phyloP scores from a whole-genome alignment of 2,888 invertebrate genomes.

The Netelia melanura region DNA sequence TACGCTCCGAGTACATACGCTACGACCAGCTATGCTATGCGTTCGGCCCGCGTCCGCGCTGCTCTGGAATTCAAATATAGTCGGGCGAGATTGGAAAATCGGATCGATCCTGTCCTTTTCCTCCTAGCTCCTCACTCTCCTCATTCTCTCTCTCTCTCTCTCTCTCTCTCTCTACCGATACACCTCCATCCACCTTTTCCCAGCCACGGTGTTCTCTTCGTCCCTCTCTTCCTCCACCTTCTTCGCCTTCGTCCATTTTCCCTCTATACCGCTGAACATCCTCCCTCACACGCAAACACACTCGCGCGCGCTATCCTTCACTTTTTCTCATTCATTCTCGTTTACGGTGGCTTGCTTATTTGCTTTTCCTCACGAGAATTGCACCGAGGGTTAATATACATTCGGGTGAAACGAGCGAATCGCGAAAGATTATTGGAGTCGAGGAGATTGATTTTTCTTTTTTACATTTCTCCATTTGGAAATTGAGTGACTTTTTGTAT shows the following conservation, averaged over 20 bases:
- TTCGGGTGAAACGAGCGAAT: background rate
- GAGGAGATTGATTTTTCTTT: slow-evolving; percentile 7
- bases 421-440: slow-evolving; percentile 9
- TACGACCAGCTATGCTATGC: slow-evolving; percentile 70
- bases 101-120: slow-evolving; percentile 77
- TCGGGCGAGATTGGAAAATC: slow-evolving; percentile 82
- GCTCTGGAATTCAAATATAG: slow-evolving; percentile 81
- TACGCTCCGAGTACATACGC: slow-evolving; percentile 46
- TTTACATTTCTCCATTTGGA: too few species aligned
- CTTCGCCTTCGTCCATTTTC: slow-evolving; percentile 41
- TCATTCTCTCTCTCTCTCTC: slow-evolving; percentile 54
- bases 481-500: background rate
- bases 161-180: slow-evolving; percentile 61
- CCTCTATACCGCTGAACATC: slow-evolving; percentile 14
- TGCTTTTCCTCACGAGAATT: slow-evolving; percentile 4
- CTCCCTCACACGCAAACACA: slow-evolving; percentile 45
- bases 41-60: slow-evolving; percentile 71
- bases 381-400: slow-evolving; percentile 6
- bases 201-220: slow-evolving; percentile 30
- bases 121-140: slow-evolving; percentile 48
- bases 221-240: slow-evolving; percentile 60
- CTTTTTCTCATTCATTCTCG: slow-evolving; percentile 28
- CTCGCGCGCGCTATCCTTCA: slow-evolving; percentile 47
- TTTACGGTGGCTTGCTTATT: background rate
- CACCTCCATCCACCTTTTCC: slow-evolving; percentile 60